These are phyloP conservation scores for Holothuria scabra DNA, from an alignment of 53 echinoderm and acorn worm species.

Conservation along the genomic window DNA sequence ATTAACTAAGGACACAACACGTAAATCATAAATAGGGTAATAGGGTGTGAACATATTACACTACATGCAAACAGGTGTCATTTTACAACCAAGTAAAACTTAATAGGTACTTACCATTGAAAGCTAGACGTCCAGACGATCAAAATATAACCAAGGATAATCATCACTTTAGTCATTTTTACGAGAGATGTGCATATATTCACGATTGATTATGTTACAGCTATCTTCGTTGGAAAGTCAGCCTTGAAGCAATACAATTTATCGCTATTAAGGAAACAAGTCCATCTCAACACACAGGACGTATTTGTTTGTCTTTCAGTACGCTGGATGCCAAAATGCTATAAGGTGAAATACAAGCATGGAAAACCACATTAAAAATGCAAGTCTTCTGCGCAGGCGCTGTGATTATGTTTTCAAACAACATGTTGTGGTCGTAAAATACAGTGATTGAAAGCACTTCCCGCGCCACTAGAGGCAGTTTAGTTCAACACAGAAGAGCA, in stretches of 20 bases:
- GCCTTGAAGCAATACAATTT: slow-evolving; percentile 17
- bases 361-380: background rate
- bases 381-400: slow-evolving; percentile 24
- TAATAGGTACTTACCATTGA: slow-evolving; percentile 5
- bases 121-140: background rate
- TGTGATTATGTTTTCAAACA: slow-evolving; percentile 14
- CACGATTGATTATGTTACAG: too few species aligned
- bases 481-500: background rate
- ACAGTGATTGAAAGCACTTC: slow-evolving; percentile 38
- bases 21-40: too few species aligned
- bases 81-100: background rate
- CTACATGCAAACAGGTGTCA: too few species aligned
- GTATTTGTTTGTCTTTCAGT: slow-evolving; percentile 44
- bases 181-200: too few species aligned
- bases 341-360: background rate
- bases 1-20: too few species aligned
- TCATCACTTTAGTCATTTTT: too few species aligned
- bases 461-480: slow-evolving; percentile 32
- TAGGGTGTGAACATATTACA: too few species aligned
- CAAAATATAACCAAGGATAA: background rate
- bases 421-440: slow-evolving; percentile 8
- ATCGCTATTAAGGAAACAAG: slow-evolving; percentile 19
- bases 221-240: background rate
- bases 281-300: background rate
- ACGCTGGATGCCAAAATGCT: background rate